phyloP scores from a whole-genome alignment of 1,140 invertebrate genomes.

The Meloidogyne exigua region DNA sequence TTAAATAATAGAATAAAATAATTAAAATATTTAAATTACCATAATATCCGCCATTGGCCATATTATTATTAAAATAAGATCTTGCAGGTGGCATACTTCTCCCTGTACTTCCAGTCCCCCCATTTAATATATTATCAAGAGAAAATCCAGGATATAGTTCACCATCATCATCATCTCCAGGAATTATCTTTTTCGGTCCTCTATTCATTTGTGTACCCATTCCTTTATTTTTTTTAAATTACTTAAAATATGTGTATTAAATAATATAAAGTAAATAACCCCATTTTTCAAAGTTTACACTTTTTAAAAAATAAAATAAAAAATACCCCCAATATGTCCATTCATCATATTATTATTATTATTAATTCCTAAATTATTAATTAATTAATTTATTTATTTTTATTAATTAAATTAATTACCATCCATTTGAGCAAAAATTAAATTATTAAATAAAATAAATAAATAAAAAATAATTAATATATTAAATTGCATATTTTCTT shows the following conservation, averaged over 20 bases:
- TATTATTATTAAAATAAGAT: background rate
- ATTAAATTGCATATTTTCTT: background rate
- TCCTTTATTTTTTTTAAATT: background rate
- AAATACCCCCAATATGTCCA: background rate
- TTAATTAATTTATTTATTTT: background rate
- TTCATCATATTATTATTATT: background rate
- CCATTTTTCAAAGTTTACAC: too few relatives aligned
- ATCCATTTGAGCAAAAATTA: background rate
- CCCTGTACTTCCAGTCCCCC: background rate
- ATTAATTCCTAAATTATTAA: background rate
- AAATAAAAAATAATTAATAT: background rate
- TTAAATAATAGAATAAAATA: too few relatives aligned
- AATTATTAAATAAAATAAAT: background rate
- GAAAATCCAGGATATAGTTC: background rate
- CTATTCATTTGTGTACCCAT: background rate
- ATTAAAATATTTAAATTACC: background rate
- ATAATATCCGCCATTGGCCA: background rate
- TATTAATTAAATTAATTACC: background rate
- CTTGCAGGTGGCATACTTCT: background rate
- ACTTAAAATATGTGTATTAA: too few relatives aligned
- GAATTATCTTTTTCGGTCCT: background rate
- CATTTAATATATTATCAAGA: constrained; percentile 3
- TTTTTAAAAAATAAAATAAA: background rate
- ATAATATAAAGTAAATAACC: too few relatives aligned
- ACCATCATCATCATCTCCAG: background rate